These are phyloP conservation scores for Apodemus agrarius DNA, from an alignment of 2,797 vertebrate species.

Conservation along the genomic window DNA sequence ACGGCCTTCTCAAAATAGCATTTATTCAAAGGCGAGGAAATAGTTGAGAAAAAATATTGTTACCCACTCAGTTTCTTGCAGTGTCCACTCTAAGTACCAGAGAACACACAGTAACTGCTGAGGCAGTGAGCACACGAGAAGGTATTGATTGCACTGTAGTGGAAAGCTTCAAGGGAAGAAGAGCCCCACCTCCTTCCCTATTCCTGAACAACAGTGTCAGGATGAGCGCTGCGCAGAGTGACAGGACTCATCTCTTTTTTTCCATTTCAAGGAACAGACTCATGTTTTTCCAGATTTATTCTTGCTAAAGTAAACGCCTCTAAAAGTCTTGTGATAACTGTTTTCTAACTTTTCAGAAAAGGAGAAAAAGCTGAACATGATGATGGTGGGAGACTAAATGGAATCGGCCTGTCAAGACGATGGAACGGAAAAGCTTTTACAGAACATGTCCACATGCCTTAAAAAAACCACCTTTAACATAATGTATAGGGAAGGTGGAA, in stretches of 20 bases:
- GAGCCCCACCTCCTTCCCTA: background rate
- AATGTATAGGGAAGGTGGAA: constrained; percentile 82
- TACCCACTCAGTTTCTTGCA: constrained; percentile 20
- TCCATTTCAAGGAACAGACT: constrained; percentile 64
- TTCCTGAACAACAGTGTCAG: constrained; percentile 14
- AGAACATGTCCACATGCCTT: constrained; percentile 77
- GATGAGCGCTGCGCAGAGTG: constrained; percentile 20
- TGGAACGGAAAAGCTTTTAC: constrained; percentile 86
- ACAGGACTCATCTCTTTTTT: constrained; percentile 58
- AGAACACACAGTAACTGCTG: constrained; percentile 35
- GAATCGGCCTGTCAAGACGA: constrained; percentile 85
- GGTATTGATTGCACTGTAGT: constrained; percentile 32
- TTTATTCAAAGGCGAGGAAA: constrained; percentile 37
- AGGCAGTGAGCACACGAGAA: background rate
- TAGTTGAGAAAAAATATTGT: constrained; percentile 24
- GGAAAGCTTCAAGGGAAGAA: background rate
- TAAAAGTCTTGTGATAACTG: constrained; percentile 73
- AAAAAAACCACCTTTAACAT: constrained; percentile 85
- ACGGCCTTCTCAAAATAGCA: constrained; percentile 32
- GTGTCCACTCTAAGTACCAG: constrained; percentile 50
- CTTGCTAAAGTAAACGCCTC: constrained; percentile 54
- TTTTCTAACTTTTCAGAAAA: constrained; percentile 82
- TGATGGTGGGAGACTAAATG: constrained; percentile 85
- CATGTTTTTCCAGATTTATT: constrained; percentile 67
- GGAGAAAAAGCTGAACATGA: constrained; percentile 77